These are phyloP conservation scores for Heteromormyrus szaboi DNA, from an alignment of 2,797 vertebrate species.

Conservation along the genomic window DNA sequence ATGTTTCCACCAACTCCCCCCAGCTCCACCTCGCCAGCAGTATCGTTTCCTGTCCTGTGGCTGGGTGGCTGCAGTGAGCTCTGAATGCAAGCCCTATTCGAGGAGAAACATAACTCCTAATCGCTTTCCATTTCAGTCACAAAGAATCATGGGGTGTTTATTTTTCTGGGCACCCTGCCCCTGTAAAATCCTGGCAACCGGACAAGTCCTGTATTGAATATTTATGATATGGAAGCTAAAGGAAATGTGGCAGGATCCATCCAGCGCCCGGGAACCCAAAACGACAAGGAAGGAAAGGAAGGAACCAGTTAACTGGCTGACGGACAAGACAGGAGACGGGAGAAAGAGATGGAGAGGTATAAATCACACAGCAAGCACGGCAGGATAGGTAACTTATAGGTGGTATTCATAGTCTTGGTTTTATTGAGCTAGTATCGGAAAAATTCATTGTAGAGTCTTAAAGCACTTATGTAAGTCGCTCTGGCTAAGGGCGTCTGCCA, in stretches of 20 bases:
- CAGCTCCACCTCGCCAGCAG: neutral
- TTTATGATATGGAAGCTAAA: conserved; percentile 18
- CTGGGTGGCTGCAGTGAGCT: neutral
- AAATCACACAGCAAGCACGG: neutral
- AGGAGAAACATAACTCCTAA: conserved; percentile 16
- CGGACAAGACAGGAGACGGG: neutral
- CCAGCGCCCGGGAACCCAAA: conserved; percentile 9
- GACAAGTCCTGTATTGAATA: conserved; percentile 24
- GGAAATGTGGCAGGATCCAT: conserved; percentile 16
- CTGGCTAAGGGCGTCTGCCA: too few relatives aligned
- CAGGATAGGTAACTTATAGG: neutral
- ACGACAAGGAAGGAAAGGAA: neutral
- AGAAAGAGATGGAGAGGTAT: neutral
- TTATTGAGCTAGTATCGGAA: too few relatives aligned
- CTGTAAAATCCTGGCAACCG: conserved; percentile 20
- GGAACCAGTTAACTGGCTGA: neutral
- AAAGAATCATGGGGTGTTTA: conserved; percentile 36
- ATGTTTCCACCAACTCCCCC: neutral
- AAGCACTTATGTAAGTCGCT: too few relatives aligned
- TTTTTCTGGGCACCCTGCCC: conserved; percentile 33
- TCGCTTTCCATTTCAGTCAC: conserved; percentile 18
- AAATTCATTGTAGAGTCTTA: too few relatives aligned
- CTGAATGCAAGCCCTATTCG: conserved; percentile 14
- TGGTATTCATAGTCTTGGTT: too few relatives aligned
- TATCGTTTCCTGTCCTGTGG: neutral